Evolutionary conservation across 2,113 vertebrate species (phyloP).

Genomic region (Polypterus senegalus): DNA sequence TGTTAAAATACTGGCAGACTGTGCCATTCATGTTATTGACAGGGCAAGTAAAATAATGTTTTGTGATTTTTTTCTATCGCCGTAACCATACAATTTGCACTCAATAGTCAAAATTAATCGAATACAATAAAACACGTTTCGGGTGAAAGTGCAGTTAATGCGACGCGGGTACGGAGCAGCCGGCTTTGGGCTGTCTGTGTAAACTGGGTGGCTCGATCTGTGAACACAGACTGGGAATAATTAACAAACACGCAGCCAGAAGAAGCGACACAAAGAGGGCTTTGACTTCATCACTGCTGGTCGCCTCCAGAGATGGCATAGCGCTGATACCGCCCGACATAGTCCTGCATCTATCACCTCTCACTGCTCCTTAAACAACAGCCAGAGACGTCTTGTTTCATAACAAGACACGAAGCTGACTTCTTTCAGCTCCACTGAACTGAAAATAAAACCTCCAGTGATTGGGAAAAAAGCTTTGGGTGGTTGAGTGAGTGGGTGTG

Average conservation of each 20-base stretch:
- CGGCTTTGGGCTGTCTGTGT: slow-evolving; percentile 19
- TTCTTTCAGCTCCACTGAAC: slow-evolving; percentile 70
- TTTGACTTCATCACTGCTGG: slow-evolving; percentile 64
- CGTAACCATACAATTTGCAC: too few relatives aligned
- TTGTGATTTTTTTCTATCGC: too few relatives aligned
- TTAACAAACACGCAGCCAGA: slow-evolving; percentile 53
- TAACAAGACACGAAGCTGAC: slow-evolving; percentile 66
- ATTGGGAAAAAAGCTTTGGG: slow-evolving; percentile 45
- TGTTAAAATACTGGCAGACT: too few relatives aligned
- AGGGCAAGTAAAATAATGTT: too few relatives aligned
- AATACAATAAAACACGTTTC: too few relatives aligned
- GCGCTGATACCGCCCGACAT: slow-evolving; percentile 25
- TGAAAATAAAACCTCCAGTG: slow-evolving; percentile 53
- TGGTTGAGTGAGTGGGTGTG: slow-evolving; percentile 29
- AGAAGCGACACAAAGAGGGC: slow-evolving; percentile 52
- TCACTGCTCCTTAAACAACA: slow-evolving; percentile 39
- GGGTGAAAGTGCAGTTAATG: slow-evolving; percentile 3
- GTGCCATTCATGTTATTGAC: too few relatives aligned
- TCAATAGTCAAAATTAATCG: too few relatives aligned
- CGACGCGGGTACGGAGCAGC: slow-evolving; percentile 4
- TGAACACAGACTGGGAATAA: slow-evolving; percentile 42
- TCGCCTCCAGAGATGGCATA: slow-evolving; percentile 35
- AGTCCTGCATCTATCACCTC: slow-evolving; percentile 34
- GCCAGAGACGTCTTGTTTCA: slow-evolving; percentile 58
- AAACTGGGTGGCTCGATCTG: slow-evolving; percentile 34